Conservation (phyloP, 2,113 vertebrate species). For the Forbesichthys papilliferus region DNA sequence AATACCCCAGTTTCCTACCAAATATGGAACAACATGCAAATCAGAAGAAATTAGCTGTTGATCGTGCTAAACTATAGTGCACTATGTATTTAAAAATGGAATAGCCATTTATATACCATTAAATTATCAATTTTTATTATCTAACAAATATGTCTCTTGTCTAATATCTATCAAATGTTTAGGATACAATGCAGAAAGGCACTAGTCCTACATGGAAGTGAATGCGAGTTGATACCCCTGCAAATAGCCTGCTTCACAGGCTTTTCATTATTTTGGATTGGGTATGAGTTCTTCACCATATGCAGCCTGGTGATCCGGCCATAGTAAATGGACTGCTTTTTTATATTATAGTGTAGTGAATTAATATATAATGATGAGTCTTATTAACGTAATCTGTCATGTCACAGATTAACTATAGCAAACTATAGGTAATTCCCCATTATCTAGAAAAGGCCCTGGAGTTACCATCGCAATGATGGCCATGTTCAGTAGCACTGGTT, state of each 20-base stretch:
- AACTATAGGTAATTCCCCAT: neutral
- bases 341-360: neutral
- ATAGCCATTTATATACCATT: neutral
- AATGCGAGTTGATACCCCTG: too few species aligned
- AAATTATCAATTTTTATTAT: neutral
- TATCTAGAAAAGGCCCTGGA: neutral
- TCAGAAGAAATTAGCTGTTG: constrained; percentile 26
- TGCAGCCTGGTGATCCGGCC: constrained; percentile 7
- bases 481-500: constrained; percentile 2
- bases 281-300: neutral
- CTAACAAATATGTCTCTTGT: neutral
- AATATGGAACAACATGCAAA: neutral
- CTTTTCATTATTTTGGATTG: too few species aligned
- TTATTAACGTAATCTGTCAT: constrained; percentile 25
- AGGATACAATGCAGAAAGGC: too few species aligned
- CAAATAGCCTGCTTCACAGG: too few species aligned
- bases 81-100: neutral
- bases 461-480: too few species aligned
- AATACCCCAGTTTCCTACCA: neutral
- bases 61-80: neutral
- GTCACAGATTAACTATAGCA: constrained; percentile 18
- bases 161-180: too few species aligned
- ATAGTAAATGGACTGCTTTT: neutral
- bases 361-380: constrained; percentile 20
- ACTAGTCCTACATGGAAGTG: too few species aligned